Evolutionary conservation across 2,888 invertebrate genomes (phyloP), one percentile per base, ranked within the genome.

Genomic region (Meta bourneti): DNA sequence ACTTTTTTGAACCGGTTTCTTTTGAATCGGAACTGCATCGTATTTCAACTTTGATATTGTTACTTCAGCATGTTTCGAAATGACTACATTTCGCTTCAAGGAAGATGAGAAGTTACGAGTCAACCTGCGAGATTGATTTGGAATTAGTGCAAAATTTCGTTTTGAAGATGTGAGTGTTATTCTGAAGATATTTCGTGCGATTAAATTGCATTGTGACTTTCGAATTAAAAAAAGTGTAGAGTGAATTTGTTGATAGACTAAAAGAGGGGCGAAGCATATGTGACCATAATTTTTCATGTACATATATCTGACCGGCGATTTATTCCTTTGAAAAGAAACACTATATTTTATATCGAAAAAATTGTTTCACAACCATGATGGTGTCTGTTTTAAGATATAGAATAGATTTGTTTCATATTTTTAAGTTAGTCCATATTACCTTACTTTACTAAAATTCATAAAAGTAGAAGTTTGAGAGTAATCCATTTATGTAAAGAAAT

Each of bases 321-420:
- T 52, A 84, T 13, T 61, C 54, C 54, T 51, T 74, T 48, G 54
- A 75, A 75, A 74, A 54, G 74, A 51, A 84, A 82, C 51, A 84
- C 84, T 84, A 84, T 84, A 75, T 84, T 84, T 84, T 84, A 74
- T 84, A 61, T 74, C 74, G 54, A 75, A 84, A 20, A 49, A 16
- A 51, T 75, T 74, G 75, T 54, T 75, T 84, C 74, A 52, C 54
- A n/a, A 48, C 52, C 54, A 61, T 7, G 9, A 9, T 61, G 48
- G 52, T 11, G 84, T 84, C 71, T 51, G 54, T 75, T 54, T 52
- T 61, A 74, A 13, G 54, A 74, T 61, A 75, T 84, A 84, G 75
- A 5, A 48, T 75, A 75, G 74, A 19, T 19, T 16, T 49, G 34
- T 61, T 79, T 61, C 79, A 9, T 34, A 34, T 34, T 34, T 34